Evolutionary conservation across 1,140 invertebrate genomes (phyloP).

Genomic region (Calephelis virginiensis): DNA sequence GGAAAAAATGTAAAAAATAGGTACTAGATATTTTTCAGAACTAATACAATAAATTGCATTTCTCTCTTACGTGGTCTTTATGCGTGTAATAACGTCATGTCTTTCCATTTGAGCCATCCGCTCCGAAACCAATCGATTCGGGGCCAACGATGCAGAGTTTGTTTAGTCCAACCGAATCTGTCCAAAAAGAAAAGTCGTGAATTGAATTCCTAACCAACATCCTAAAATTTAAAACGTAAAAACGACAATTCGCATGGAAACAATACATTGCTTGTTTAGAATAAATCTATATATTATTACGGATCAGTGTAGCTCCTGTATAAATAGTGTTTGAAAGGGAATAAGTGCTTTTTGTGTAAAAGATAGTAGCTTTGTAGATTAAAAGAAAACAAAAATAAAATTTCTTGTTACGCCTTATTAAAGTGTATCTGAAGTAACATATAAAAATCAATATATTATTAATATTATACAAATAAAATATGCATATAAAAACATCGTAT

Average conservation of each 20-base stretch:
- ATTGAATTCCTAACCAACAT: slow-evolving; percentile 51
- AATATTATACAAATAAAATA: too few relatives aligned
- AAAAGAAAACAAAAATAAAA: too few relatives aligned
- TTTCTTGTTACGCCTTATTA: too few relatives aligned
- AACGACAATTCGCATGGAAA: neutral
- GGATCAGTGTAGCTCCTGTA: too few relatives aligned
- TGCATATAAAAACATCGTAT: too few relatives aligned
- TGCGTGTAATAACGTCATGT: slow-evolving; percentile 39
- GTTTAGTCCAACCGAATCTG: slow-evolving; percentile 64
- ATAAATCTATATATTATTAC: neutral
- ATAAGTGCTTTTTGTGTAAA: too few relatives aligned
- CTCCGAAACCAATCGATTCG: slow-evolving; percentile 66
- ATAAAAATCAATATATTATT: too few relatives aligned
- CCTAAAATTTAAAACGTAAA: slow-evolving; percentile 12
- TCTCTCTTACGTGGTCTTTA: slow-evolving; percentile 35
- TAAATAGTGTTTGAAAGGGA: too few relatives aligned
- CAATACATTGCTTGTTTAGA: slow-evolving; percentile 32
- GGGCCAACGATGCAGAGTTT: slow-evolving; percentile 58
- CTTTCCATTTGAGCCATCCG: slow-evolving; percentile 45
- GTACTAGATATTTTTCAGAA: too few relatives aligned
- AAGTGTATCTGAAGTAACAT: too few relatives aligned
- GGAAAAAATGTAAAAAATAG: too few relatives aligned
- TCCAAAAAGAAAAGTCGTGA: slow-evolving; percentile 70
- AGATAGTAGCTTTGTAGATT: too few relatives aligned
- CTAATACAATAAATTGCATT: slow-evolving; percentile 13